A percentile compares a stretch with the other conserved stretches of the same genome.
phyloP scores from a whole-genome alignment of 2,113 vertebrate species.

The Perccottus glenii region DNA sequence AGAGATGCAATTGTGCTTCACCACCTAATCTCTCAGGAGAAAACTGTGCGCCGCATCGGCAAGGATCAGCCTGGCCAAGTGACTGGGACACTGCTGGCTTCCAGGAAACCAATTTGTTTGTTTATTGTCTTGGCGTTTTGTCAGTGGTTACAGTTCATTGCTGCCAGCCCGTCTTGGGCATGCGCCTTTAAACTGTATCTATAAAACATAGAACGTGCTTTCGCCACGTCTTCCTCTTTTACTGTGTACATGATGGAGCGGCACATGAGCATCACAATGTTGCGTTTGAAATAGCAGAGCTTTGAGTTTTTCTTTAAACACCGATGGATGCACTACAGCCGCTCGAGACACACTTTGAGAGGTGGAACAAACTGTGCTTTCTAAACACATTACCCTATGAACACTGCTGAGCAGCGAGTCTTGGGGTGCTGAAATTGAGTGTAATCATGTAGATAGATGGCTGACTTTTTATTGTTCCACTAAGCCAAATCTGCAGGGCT shows the following conservation, averaged over 20 bases:
- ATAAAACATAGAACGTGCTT: conserved; percentile 72
- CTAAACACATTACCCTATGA: conserved; percentile 62
- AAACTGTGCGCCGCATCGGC: conserved; percentile 48
- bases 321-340: conserved; percentile 54
- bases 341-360: conserved; percentile 48
- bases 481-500: conserved; percentile 55
- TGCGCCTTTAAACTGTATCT: conserved; percentile 79
- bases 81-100: conserved; percentile 70
- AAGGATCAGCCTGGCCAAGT: conserved; percentile 52
- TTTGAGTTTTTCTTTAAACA: conserved; percentile 60
- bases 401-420: conserved; percentile 46
- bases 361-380: conserved; percentile 67
- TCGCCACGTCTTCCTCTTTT: conserved; percentile 31
- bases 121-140: conserved; percentile 81
- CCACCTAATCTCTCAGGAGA: conserved; percentile 64
- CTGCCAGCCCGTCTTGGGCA: conserved; percentile 67
- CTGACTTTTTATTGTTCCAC: conserved; percentile 59
- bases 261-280: conserved; percentile 52
- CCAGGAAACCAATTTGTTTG: conserved; percentile 80
- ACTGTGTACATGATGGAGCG: conserved; percentile 44
- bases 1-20: conserved; percentile 66
- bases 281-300: conserved; percentile 44
- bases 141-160: conserved; percentile 78
- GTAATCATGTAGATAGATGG: conserved; percentile 64
- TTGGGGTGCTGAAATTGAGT: conserved; percentile 53